Conservation (phyloP, 2,113 vertebrate species). For the Oenanthe oenanthe region DNA sequence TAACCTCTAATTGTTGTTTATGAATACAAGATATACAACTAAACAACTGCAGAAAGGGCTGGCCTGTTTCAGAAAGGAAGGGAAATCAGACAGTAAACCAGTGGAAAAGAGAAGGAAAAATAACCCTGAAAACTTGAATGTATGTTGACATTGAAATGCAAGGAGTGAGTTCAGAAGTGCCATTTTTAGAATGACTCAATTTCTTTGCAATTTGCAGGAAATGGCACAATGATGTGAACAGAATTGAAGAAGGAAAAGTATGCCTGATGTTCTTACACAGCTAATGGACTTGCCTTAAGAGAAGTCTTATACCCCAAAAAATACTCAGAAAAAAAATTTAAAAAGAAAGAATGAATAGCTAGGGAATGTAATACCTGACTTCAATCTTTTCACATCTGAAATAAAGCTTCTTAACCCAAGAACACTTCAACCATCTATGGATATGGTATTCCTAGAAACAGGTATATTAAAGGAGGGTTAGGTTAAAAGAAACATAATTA, state of each 20-base stretch:
- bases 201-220: neutral
- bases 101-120: neutral
- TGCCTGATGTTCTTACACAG: neutral
- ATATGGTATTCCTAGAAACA: neutral
- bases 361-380: neutral
- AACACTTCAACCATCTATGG: neutral
- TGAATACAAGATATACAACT: neutral
- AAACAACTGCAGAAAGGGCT: neutral
- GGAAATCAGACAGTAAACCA: neutral
- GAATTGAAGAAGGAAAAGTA: neutral
- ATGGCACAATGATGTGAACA: neutral
- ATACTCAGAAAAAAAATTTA: neutral
- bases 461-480: neutral
- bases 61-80: neutral
- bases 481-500: neutral
- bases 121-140: neutral
- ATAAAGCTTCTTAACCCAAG: neutral
- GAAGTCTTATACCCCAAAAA: neutral
- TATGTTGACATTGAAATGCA: neutral
- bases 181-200: rapidly evolving
- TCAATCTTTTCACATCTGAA: neutral
- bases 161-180: neutral
- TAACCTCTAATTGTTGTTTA: neutral
- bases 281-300: neutral
- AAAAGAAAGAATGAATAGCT: neutral